Conservation (phyloP, 37 sponge, comb jelly and placozoan species). For the Theonella swinhoei region DNA sequence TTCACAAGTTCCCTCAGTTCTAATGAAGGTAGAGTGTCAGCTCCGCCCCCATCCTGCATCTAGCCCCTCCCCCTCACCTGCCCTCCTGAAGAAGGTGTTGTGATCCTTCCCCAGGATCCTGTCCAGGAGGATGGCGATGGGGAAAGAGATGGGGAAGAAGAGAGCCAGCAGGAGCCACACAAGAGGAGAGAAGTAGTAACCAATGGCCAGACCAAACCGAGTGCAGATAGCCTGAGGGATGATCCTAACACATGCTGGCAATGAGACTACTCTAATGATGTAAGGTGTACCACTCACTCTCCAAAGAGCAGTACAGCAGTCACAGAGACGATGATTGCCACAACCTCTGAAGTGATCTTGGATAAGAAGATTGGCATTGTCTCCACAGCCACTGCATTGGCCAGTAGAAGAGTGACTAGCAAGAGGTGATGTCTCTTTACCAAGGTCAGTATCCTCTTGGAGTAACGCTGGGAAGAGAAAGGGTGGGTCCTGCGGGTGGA, state of each 20-base stretch:
- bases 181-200: slow-evolving; percentile 85
- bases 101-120: slow-evolving; percentile 68
- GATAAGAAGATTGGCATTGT: slow-evolving; percentile 84
- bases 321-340: slow-evolving; percentile 83
- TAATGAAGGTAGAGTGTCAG: not conserved
- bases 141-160: slow-evolving; percentile 72
- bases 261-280: too few species aligned
- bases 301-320: slow-evolving; percentile 88
- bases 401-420: slow-evolving; percentile 83
- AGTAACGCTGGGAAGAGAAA: slow-evolving; percentile 44
- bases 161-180: slow-evolving; percentile 64
- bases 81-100: slow-evolving; percentile 81
- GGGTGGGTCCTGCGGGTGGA: too few species aligned
- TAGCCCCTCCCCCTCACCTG: slow-evolving; percentile 62
- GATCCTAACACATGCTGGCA: slow-evolving; percentile 57
- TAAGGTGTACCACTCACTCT: slow-evolving; percentile 60
- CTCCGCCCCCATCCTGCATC: not conserved
- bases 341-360: slow-evolving; percentile 72
- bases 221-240: slow-evolving; percentile 89
- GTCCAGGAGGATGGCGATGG: slow-evolving; percentile 79
- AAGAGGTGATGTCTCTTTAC: slow-evolving; percentile 76
- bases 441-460: slow-evolving; percentile 57
- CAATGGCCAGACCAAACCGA: slow-evolving; percentile 85
- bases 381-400: slow-evolving; percentile 84
- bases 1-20: slow-evolving; percentile 79